Conservation (phyloP, 2,797 vertebrate species). For the Myotis vivesi region DNA sequence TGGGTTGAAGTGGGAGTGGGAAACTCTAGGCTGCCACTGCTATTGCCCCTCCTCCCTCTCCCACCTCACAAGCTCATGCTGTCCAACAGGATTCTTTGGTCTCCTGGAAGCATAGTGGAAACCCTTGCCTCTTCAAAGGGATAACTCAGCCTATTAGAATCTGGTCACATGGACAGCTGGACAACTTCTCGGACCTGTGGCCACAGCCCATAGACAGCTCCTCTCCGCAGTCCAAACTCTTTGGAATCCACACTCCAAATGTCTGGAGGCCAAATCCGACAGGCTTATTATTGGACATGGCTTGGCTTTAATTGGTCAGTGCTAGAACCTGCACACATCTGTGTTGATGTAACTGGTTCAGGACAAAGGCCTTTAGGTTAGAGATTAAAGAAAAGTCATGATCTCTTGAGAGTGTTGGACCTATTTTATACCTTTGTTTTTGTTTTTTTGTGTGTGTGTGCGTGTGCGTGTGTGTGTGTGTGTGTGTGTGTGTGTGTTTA, state of each 20-base stretch:
- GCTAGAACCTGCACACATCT: background rate
- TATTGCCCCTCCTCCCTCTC: fast-evolving
- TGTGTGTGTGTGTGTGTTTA: background rate
- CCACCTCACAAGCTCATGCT: background rate
- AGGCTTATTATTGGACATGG: background rate
- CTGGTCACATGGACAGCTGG: background rate
- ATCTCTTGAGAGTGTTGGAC: background rate
- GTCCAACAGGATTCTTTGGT: background rate
- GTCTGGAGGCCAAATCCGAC: background rate
- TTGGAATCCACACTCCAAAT: background rate
- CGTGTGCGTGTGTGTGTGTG: too few species aligned
- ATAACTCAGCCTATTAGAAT: background rate
- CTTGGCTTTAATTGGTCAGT: background rate
- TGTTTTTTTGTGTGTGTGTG: too few species aligned
- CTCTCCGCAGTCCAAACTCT: background rate
- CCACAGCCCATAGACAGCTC: background rate
- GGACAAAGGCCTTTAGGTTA: background rate
- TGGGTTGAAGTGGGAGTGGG: background rate
- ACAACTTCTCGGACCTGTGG: background rate
- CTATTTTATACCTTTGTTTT: background rate
- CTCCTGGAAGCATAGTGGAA: background rate
- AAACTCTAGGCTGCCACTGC: background rate
- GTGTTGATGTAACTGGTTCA: background rate
- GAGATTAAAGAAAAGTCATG: background rate
- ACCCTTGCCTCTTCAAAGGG: background rate